Base-by-base conservation (phyloP, 64 coral and sea anemone genomes). In the Stichodactyla helianthus region DNA sequence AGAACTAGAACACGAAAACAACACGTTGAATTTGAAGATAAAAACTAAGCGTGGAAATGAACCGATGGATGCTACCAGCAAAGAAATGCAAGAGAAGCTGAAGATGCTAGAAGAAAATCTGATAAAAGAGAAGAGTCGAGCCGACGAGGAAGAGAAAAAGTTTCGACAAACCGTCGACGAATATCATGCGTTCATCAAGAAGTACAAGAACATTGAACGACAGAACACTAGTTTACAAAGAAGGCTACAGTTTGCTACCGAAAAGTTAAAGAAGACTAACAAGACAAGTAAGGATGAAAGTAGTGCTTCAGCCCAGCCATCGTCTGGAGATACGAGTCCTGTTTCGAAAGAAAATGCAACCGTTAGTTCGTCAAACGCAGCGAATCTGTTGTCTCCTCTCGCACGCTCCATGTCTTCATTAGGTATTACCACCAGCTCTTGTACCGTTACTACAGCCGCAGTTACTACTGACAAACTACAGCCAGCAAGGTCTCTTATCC, bases 361-460 rank as follows among this genome's bases (percentile, higher is more conserved):
- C 7, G 62, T 65, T 65, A 65, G 1, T 74, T 74, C 68, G 12
- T 53, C 79, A 15, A 53, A 82, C 51, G 7, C 54, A 6, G n/a
- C 52, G 5, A 60, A 15, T 23, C 9, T 63, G 54, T 54, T 59
- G 44, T 84, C 83, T 17, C 83, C 83, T 58, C 83, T 84, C 2
- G 83, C 55, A 8, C 54, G 83, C 17, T 84, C 83, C 8, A 84
- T 84, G 83, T 63, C 83, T 9, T 84, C 83, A 27, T 51, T 84
- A 14, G 83, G 52, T 54, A 84, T 84, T 0, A 51, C 54, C 12
- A 58, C 54, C 19, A 5, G n/a, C 1, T 60, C 83, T 61, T 51
- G 20, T 84, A 60, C 83, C 27, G 55, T 58, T 6, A 60, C 53
- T 10, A 54, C 83, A 31, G 68, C 23, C 0, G 68, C 25, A 65